These are phyloP conservation scores for Rhea pennata DNA, from an alignment of 2,113 vertebrate species.

Conservation along the genomic window DNA sequence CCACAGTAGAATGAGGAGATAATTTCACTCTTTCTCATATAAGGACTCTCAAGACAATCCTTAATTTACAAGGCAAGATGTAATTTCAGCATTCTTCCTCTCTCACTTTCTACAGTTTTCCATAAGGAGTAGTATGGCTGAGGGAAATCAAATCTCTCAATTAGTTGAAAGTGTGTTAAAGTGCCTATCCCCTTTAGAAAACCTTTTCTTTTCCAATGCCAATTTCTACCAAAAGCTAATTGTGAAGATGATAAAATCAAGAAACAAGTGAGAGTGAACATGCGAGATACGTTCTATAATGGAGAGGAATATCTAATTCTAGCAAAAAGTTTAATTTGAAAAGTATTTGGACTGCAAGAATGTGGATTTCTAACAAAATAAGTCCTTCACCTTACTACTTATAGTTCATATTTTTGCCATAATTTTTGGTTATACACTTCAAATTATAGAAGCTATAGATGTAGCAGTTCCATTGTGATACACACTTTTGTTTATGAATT, in stretches of 20 bases:
- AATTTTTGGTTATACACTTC: not conserved
- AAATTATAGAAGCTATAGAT: not conserved
- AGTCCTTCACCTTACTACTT: not conserved
- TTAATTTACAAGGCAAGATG: not conserved
- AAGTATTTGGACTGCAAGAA: not conserved
- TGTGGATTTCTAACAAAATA: not conserved
- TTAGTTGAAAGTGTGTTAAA: not conserved
- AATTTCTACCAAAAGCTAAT: not conserved
- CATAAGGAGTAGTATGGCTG: not conserved
- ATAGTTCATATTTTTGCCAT: not conserved
- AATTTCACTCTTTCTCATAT: not conserved
- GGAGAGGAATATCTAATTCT: too few species aligned
- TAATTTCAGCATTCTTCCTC: not conserved
- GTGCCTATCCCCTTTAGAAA: not conserved
- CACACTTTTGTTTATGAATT: not conserved
- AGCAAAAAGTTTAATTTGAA: too few species aligned
- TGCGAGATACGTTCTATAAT: not conserved
- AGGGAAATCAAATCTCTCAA: not conserved
- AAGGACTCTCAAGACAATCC: not conserved
- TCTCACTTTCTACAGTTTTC: not conserved
- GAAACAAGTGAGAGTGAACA: not conserved
- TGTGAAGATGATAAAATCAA: not conserved
- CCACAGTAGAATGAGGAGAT: not conserved
- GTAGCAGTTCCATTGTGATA: not conserved
- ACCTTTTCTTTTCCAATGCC: not conserved